A percentile compares a stretch with the other conserved stretches of the same genome.
phyloP scores from a whole-genome alignment of 2,888 invertebrate genomes.

The Eretmocerus hayati region DNA sequence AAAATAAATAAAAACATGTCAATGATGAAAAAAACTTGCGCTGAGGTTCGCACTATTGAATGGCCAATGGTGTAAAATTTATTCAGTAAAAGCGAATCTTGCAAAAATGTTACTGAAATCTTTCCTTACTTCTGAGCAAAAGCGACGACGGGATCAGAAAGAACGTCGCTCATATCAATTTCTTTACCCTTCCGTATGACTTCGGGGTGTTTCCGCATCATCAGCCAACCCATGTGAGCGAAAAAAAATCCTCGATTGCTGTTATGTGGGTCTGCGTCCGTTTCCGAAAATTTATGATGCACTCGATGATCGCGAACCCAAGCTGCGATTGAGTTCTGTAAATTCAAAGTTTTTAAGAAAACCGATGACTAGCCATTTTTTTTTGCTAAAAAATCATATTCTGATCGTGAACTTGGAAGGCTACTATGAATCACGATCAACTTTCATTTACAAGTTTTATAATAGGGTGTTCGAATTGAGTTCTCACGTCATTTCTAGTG shows the following conservation, averaged over 20 bases:
- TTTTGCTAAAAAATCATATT: neutral
- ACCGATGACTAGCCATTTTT: neutral
- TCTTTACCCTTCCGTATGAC: slow-evolving; percentile 67
- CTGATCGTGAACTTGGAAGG: neutral
- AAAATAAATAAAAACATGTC: neutral
- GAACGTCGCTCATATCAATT: slow-evolving; percentile 74
- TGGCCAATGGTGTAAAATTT: too few species aligned
- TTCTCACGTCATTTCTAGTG: too few species aligned
- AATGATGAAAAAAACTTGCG: neutral
- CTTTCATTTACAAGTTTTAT: too few species aligned
- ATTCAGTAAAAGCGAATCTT: too few species aligned
- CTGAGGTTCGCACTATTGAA: too few species aligned
- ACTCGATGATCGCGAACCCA: slow-evolving; percentile 73
- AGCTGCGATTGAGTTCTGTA: slow-evolving; percentile 61
- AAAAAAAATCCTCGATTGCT: slow-evolving; percentile 82
- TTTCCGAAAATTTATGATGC: slow-evolving; percentile 62
- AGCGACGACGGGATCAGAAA: slow-evolving; percentile 65
- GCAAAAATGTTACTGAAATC: neutral
- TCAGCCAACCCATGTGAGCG: slow-evolving; percentile 88
- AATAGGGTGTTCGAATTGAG: too few species aligned
- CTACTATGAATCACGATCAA: too few species aligned
- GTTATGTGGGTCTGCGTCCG: slow-evolving; percentile 77
- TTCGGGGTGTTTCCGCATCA: slow-evolving; percentile 82
- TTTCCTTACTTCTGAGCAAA: slow-evolving; percentile 66
- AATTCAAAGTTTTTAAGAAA: neutral